These are phyloP conservation scores for Gari tellinella DNA, from an alignment of 2,888 invertebrate species.

Conservation along the genomic window DNA sequence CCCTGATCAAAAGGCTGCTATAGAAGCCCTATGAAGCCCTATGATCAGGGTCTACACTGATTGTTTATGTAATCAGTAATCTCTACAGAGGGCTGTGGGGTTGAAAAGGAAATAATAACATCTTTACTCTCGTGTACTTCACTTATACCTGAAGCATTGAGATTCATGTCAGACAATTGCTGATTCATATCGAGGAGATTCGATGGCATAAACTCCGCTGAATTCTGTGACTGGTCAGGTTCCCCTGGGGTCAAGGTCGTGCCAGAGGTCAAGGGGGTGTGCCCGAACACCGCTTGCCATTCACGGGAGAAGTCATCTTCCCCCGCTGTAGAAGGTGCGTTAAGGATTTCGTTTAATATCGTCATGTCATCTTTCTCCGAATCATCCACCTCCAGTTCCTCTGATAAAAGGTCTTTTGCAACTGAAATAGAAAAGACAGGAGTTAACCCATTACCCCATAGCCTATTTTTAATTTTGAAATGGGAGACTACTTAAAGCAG, in stretches of 20 bases:
- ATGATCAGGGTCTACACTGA: too few species aligned
- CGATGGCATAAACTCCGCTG: conserved; percentile 84
- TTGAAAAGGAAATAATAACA: too few species aligned
- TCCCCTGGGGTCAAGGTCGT: conserved; percentile 70
- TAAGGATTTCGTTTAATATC: conserved; percentile 85
- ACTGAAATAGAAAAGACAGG: conserved; percentile 47
- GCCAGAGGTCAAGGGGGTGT: conserved; percentile 55
- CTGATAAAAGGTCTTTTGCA: conserved; percentile 82
- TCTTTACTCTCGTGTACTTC: too few species aligned
- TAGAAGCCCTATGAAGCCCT: too few species aligned
- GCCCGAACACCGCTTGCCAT: conserved; percentile 84
- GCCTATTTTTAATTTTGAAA: too few species aligned
- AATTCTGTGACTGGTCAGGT: conserved; percentile 67
- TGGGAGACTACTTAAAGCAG: too few species aligned
- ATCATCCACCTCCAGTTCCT: conserved; percentile 80
- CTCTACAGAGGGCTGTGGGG: too few species aligned
- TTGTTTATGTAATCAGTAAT: too few species aligned
- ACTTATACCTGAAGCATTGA: conserved; percentile 43
- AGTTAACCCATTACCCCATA: not conserved
- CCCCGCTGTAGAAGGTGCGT: conserved; percentile 79
- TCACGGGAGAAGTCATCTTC: conserved; percentile 82
- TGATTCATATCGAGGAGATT: conserved; percentile 81
- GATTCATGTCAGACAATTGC: conserved; percentile 56
- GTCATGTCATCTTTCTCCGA: conserved; percentile 84
- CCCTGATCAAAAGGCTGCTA: too few species aligned